Percentiles rank a stretch among this genome's conserved stretches.
Evolutionary conservation across 2,797 vertebrate genomes (phyloP).

Genomic region (Linurgus olivaceus): DNA sequence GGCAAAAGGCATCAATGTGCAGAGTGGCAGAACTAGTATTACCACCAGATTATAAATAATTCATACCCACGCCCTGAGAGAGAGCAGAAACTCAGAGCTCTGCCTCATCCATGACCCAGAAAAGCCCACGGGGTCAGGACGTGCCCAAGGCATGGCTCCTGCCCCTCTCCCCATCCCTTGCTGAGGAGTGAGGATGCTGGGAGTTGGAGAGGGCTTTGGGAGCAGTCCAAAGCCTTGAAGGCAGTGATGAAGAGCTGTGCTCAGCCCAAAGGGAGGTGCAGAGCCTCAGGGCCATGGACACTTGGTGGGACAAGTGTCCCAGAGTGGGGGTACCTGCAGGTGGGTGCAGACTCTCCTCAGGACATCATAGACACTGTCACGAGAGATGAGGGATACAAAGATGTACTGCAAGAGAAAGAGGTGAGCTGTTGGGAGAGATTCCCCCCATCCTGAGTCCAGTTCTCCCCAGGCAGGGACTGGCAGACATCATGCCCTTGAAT

Average conservation of each 20-base stretch:
- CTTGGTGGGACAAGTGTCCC: rapidly evolving
- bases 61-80: not conserved
- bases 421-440: not conserved
- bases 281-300: not conserved
- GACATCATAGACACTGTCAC: slow-evolving; percentile 92
- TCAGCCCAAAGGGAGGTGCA: not conserved
- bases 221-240: not conserved
- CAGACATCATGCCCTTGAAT: slow-evolving; percentile 8
- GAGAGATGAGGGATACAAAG: slow-evolving; percentile 93
- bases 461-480: not conserved
- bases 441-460: rapidly evolving
- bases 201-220: not conserved
- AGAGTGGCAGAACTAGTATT: slow-evolving; percentile 12
- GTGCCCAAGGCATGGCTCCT: not conserved
- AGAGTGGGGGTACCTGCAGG: slow-evolving; percentile 82
- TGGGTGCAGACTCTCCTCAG: slow-evolving; percentile 94
- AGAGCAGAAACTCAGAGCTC: not conserved
- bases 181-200: rapidly evolving
- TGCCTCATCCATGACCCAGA: slow-evolving; percentile 17
- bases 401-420: slow-evolving; percentile 82
- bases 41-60: slow-evolving; percentile 28
- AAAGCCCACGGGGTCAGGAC: not conserved
- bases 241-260: not conserved
- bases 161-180: not conserved
- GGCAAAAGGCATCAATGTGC: not conserved